A percentile compares a stretch with the other conserved stretches of the same genome.
Evolutionary conservation across 2,797 vertebrate species (phyloP).

Genomic region (Mus caroli): DNA sequence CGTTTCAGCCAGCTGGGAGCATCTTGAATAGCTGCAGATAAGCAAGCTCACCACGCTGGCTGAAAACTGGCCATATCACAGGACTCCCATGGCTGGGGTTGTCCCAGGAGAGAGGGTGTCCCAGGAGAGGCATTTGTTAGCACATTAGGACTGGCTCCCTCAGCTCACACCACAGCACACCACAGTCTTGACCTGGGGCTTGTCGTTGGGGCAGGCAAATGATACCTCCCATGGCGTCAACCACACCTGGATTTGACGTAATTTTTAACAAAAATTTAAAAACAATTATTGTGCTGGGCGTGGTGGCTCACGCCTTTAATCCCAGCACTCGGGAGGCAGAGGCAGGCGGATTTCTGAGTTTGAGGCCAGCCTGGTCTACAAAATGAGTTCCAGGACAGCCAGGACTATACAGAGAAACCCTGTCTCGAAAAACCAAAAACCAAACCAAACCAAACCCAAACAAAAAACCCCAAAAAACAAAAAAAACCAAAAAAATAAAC

Average conservation of each 20-base stretch:
- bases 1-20: neutral
- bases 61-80: neutral
- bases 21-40: neutral
- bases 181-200: neutral
- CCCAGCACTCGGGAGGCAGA: too few species aligned
- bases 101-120: neutral
- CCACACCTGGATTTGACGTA: neutral
- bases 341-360: too few species aligned
- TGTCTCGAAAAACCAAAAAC: too few species aligned
- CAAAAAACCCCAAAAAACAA: too few species aligned
- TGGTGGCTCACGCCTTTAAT: too few species aligned
- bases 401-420: too few species aligned
- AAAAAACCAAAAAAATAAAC: too few species aligned
- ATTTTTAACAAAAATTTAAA: neutral
- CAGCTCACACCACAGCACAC: neutral
- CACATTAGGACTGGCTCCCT: neutral
- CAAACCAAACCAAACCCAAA: too few species aligned
- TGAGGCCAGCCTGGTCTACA: too few species aligned
- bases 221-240: accelerated
- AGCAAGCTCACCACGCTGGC: neutral
- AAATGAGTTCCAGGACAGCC: too few species aligned
- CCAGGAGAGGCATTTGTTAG: neutral
- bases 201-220: accelerated
- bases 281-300: neutral
- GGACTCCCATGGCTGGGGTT: neutral